These are phyloP conservation scores for Drosophila parvula DNA, from an alignment of 1,140 invertebrate species.

Conservation along the genomic window DNA sequence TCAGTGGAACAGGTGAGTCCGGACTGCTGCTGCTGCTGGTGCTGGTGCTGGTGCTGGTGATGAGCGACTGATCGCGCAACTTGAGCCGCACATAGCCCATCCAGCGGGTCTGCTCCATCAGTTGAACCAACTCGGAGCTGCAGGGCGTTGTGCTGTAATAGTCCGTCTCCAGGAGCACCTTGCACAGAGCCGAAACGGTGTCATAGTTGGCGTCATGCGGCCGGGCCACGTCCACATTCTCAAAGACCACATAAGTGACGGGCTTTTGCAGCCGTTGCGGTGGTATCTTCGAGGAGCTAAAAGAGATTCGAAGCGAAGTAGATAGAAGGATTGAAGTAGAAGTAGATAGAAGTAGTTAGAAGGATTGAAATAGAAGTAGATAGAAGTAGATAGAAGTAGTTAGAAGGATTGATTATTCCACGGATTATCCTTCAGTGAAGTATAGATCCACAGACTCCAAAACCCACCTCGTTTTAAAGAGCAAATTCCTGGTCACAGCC, in stretches of 20 bases:
- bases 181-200: conserved; percentile 80
- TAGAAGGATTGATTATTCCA: too few relatives aligned
- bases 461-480: conserved; percentile 63
- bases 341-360: conserved; percentile 15
- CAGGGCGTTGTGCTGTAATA: conserved; percentile 66
- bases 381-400: too few relatives aligned
- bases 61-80: conserved; percentile 52
- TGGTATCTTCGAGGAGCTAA: conserved; percentile 75
- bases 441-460: too few relatives aligned
- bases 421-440: neutral
- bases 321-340: conserved; percentile 17
- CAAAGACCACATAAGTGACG: conserved; percentile 89
- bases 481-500: conserved; percentile 83
- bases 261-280: conserved; percentile 87
- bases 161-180: conserved; percentile 87
- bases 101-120: conserved; percentile 72
- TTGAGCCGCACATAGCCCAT: conserved; percentile 78
- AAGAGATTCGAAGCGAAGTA: neutral
- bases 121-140: conserved; percentile 49
- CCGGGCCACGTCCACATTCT: conserved; percentile 90
- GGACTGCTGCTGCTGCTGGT: neutral
- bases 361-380: neutral
- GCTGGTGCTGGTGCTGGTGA: neutral
- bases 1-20: neutral
- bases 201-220: conserved; percentile 85